Evolutionary conservation across 2,113 vertebrate species (phyloP), one percentile per base, ranked within the genome.

Genomic region (Nannospalax galili): DNA sequence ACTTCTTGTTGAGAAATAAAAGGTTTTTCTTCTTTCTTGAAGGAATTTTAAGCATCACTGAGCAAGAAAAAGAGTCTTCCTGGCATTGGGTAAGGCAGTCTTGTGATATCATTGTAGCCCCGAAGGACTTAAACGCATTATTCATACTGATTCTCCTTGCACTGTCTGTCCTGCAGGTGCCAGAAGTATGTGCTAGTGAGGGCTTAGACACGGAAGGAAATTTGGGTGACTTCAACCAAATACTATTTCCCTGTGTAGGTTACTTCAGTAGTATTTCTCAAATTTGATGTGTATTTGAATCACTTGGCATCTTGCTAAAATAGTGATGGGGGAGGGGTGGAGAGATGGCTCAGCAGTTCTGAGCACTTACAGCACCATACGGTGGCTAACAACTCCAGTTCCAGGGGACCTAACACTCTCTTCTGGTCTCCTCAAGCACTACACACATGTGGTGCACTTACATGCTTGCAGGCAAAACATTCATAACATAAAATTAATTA

Each of bases 11-110:
- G 48, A 56, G 62, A 91, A 84, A 73, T 37, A n/a, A 88, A 93
- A 84, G 14, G 1, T 37, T 94, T 58, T 92, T 81, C 20, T 75
- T 90, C 22, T 20, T 42, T 70, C 14, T 73, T 84, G 93, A 87
- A 82, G 40, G 52, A 88, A 90, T 85, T 90, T 95, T 42, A 95
- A 70, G 72, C 14, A 84, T 80, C 37, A 62, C 45, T 84, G 74
- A 96, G 35, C 48, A 94, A n/a, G 17, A 92, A 85, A 52, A n/a
- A 9, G 45, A 72, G 1, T 77, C 67, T 93, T 95, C 70, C 64
- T 91, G 58, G 37, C 94, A 73, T 11, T n/a, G 45, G 30, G 22
- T 65, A 92, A 62, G 45, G 69, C 4, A 28, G 20, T 62, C n/a
- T 80, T 88, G 48, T 56, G 58, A 7, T 86, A 64, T 45, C 58